phyloP scores from a whole-genome alignment of 2,797 vertebrate species.

The Urophycis tenuis region DNA sequence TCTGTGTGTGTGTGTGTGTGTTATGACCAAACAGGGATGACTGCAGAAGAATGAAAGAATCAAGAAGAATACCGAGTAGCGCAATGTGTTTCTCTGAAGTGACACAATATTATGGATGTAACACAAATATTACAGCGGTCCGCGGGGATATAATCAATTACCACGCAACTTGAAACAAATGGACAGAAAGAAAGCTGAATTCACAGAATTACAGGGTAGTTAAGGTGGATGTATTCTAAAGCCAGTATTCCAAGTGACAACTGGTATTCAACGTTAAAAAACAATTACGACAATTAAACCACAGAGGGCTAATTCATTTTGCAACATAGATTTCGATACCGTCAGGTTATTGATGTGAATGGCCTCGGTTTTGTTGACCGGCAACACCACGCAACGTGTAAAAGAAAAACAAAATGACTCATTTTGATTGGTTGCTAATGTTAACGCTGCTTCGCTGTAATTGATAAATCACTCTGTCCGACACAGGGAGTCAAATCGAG shows the following conservation, averaged over 20 bases:
- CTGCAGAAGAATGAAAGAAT: not conserved
- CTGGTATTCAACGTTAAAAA: not conserved
- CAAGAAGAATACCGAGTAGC: not conserved
- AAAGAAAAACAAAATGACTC: not conserved
- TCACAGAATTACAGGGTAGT: too few relatives aligned
- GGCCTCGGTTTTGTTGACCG: not conserved
- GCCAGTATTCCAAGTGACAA: too few relatives aligned
- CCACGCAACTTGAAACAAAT: not conserved
- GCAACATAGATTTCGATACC: not conserved
- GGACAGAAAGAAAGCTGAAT: not conserved
- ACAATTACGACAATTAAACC: not conserved
- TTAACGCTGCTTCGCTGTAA: not conserved
- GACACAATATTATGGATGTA: not conserved
- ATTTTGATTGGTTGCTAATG: not conserved
- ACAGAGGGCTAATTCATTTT: not conserved
- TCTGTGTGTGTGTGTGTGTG: constrained; percentile 17
- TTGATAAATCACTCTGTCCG: not conserved
- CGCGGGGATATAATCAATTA: not conserved
- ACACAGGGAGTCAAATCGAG: not conserved
- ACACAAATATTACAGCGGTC: not conserved
- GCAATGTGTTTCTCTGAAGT: not conserved
- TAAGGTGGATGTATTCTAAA: too few relatives aligned
- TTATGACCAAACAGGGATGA: not conserved
- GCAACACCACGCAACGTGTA: not conserved
- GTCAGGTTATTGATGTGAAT: not conserved